Evolutionary conservation across 2,888 invertebrate species (phyloP), one percentile per base, ranked within the genome.

Genomic region (Scelioninae gen. 2): DNA sequence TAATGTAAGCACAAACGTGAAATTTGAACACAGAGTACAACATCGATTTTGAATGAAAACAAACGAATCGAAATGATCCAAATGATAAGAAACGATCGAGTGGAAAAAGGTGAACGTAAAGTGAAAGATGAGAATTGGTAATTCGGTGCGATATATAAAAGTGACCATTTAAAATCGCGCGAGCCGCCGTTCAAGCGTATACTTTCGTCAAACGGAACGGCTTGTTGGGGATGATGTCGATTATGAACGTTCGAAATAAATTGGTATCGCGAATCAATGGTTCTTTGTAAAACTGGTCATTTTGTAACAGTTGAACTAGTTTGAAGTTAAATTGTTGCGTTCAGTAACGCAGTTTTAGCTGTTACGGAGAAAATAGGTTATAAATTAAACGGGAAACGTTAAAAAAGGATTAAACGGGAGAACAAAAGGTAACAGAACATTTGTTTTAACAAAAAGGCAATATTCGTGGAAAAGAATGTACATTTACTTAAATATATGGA

Each of bases 21-120:
- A 61, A 58, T 43, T 68, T 25, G 53, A 69, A 74, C 69, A 74
- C 69, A 61, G 55, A 74, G 18, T 65, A 76, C 74, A 76, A 76
- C 76, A 76, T 64, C 65, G 61, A 75, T 55, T 74, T 64, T 68
- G 50, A 64, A 73, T 69, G 50, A 55, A 11, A 65, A 72, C 58
- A 58, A 52, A 72, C 41, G 28, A 39, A 57, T 35, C 15, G 41
- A 67, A 68, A 68, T 45, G 48, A 48, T 48, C 16, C 10, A 48
- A 28, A 67, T 16, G 18, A 43, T 4, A 15, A 43, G 10, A 13
- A 57, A 31, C 7, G 18, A 50, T 68, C 33, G 52, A 52, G 52
- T 35, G 15, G 50, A 39, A 55, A 18, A 73, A 10, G 39, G 15
- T 37, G 13, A 37, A 39, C 6, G 31, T 33, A 58, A 61, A 58